Evolutionary conservation across 2,113 vertebrate species (phyloP), one percentile per base, ranked within the genome.

Genomic region (Etia nguti): DNA sequence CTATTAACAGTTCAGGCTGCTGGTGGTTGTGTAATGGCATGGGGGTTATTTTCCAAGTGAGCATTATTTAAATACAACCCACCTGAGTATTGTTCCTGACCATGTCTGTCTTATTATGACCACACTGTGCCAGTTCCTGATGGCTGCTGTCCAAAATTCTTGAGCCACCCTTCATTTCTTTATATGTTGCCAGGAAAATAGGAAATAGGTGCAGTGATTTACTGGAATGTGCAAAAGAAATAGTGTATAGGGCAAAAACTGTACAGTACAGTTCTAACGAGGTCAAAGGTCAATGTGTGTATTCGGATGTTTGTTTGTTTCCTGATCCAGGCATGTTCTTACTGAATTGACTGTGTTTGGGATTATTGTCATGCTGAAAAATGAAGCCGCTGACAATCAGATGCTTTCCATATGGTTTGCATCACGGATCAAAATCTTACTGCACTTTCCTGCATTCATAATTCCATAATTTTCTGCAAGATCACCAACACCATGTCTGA

Each of bases 1-100:
- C 31, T 62, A 36, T 7, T 0, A 36, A 65, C 10, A 36, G 0
- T 12, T 65, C 0, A 65, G 4, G 60, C 10, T 65, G 60, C 1
- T 0, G 31, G 31, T 34, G 31, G 31, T 34, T 34, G 31, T 34
- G 31, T 34, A 34, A 34, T 6, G 31, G 29, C 34, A 3, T 48
- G 46, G 31, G 16, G 59, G 0, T 20, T 62, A 20, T 62, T 62
- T 62, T 62, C 31, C 31, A 62, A 62, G 10, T 36, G 10, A 62
- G 31, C 6, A 62, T 62, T 62, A 36, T 62, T 62, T 62, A 62
- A 36, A 62, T 62, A 34, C 1, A 36, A 6, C 59, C 59, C 36
- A 62, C 59, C 59, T 62, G 31, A 62, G 31, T n/a, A 62, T 62
- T 62, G 31, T 36, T 36, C 2, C 18, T 62, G 59, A 62, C 59